Conservation (phyloP, 2,113 vertebrate species). For the Dissostichus mawsoni region DNA sequence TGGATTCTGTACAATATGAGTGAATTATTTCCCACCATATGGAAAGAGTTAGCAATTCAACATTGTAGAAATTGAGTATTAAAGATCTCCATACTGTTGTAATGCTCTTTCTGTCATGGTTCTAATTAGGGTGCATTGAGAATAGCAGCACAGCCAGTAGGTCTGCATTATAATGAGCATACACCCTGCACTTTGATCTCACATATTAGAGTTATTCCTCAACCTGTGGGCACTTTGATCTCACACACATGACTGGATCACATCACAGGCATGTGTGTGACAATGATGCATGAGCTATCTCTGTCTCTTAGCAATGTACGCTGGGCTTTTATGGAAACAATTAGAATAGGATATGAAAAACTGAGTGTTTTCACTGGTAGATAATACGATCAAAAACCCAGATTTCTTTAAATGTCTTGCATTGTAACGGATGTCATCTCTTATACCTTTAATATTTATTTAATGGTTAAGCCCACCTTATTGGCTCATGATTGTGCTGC, state of each 20-base stretch:
- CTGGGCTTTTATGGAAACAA: neutral
- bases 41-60: constrained; percentile 16
- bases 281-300: neutral
- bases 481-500: neutral
- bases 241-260: constrained; percentile 50
- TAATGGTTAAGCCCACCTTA: constrained; percentile 3
- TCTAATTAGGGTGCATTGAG: constrained; percentile 60
- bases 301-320: neutral
- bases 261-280: constrained; percentile 9
- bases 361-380: neutral
- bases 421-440: neutral
- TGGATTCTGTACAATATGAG: constrained; percentile 30
- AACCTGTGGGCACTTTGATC: constrained; percentile 55
- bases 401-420: neutral
- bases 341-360: neutral
- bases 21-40: constrained; percentile 15
- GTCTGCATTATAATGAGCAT: constrained; percentile 54
- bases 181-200: constrained; percentile 67
- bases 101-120: constrained; percentile 41
- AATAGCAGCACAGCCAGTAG: constrained; percentile 36
- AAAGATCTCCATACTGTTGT: constrained; percentile 5
- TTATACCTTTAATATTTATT: neutral
- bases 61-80: neutral
- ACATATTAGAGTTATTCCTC: constrained; percentile 16
- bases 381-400: neutral